Percentiles rank a stretch among this genome's conserved stretches.
Conservation (phyloP, 2,888 invertebrate genomes). For the Caenorhabditis afra region DNA sequence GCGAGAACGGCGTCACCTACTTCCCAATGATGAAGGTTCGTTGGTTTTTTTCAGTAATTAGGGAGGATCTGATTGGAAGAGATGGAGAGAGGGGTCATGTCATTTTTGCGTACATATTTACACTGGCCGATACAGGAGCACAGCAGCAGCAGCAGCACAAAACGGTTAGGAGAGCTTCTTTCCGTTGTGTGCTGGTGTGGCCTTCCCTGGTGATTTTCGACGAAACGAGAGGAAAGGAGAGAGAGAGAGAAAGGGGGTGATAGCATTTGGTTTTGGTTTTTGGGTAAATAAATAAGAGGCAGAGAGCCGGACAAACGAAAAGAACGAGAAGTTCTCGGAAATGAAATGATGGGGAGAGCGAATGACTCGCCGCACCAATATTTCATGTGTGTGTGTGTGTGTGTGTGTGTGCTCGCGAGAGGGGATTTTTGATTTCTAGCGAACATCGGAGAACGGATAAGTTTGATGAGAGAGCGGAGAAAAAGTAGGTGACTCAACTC, state of each 20-base stretch:
- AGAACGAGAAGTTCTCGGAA: slow-evolving; percentile 48
- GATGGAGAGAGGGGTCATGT: slow-evolving; percentile 23
- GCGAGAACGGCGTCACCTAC: slow-evolving; percentile 76
- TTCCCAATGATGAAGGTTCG: slow-evolving; percentile 78
- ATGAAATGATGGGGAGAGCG: slow-evolving; percentile 4
- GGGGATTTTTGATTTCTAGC: slow-evolving; percentile 34
- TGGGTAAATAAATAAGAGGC: slow-evolving; percentile 50
- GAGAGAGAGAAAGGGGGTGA: slow-evolving; percentile 41
- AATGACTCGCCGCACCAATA: slow-evolving; percentile 27
- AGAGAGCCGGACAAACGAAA: slow-evolving; percentile 29
- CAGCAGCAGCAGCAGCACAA: slow-evolving; percentile 26
- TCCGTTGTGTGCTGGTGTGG: neutral
- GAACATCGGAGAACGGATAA: slow-evolving; percentile 24
- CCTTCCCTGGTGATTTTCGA: slow-evolving; percentile 5
- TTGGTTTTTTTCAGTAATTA: neutral
- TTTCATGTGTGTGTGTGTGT: slow-evolving; percentile 44
- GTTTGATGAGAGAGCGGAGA: slow-evolving; percentile 4
- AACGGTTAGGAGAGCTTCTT: slow-evolving; percentile 34
- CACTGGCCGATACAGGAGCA: slow-evolving; percentile 48
- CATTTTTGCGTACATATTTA: slow-evolving; percentile 55
- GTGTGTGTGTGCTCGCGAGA: too few relatives aligned
- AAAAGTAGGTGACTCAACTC: slow-evolving; percentile 31
- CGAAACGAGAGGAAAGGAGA: slow-evolving; percentile 15
- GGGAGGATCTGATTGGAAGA: slow-evolving; percentile 22
- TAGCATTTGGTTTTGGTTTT: slow-evolving; percentile 57